phyloP scores from a whole-genome alignment of 2,888 invertebrate genomes.

The Mesochorus sp. region DNA sequence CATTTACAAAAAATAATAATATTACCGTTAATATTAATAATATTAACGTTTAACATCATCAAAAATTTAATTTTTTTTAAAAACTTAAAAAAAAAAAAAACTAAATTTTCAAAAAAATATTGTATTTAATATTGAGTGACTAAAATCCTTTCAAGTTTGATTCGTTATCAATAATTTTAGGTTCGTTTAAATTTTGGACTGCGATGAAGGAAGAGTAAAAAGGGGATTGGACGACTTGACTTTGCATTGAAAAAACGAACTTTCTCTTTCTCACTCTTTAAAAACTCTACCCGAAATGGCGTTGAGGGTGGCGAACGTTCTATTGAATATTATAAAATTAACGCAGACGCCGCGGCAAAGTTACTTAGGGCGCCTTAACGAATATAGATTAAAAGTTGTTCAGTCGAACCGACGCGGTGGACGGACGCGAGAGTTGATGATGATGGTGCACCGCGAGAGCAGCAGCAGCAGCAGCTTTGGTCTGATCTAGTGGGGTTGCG shows the following conservation, averaged over 20 bases:
- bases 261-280: too few relatives aligned
- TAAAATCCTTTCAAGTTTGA: too few relatives aligned
- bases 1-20: too few relatives aligned
- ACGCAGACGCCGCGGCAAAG: conserved; percentile 72
- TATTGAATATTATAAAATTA: conserved; percentile 74
- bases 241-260: conserved; percentile 27
- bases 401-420: conserved; percentile 64
- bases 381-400: conserved; percentile 81
- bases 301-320: conserved; percentile 10
- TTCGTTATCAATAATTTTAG: too few relatives aligned
- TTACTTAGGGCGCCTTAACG: conserved; percentile 80
- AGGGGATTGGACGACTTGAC: conserved; percentile 50
- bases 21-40: too few relatives aligned
- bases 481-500: conserved; percentile 56
- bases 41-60: too few relatives aligned
- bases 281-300: too few relatives aligned
- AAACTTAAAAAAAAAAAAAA: background rate
- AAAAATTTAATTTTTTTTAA: too few relatives aligned
- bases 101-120: too few relatives aligned
- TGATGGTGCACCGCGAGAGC: conserved; percentile 44
- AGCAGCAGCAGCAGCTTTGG: conserved; percentile 49
- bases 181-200: background rate
- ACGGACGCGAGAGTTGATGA: conserved; percentile 39
- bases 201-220: background rate
- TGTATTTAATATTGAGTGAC: too few relatives aligned